Evolutionary conservation across 2,888 invertebrate genomes (phyloP).

Genomic region (Osmoderma eremita): DNA sequence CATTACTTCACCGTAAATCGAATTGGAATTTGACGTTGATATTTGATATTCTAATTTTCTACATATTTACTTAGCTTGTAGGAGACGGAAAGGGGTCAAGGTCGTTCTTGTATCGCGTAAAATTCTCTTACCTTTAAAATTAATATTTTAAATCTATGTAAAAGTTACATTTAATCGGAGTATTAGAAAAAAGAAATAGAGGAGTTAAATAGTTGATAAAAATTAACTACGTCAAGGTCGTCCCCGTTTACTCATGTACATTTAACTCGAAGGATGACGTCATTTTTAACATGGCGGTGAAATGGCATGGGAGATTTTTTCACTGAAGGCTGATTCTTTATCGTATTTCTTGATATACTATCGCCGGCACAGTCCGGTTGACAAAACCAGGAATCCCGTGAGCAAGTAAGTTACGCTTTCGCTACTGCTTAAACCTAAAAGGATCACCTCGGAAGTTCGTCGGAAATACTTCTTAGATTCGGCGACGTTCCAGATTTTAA

Average conservation of each 20-base stretch:
- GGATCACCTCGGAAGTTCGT: not conserved
- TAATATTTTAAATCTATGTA: too few species aligned
- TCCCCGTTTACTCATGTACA: constrained; percentile 23
- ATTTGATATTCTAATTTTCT: too few species aligned
- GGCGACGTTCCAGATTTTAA: constrained; percentile 13
- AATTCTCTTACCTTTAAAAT: too few species aligned
- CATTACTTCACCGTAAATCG: too few species aligned
- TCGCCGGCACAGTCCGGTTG: not conserved
- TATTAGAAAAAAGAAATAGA: too few species aligned
- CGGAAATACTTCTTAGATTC: not conserved
- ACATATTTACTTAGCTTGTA: too few species aligned
- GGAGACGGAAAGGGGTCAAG: too few species aligned
- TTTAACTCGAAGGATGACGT: constrained; percentile 41
- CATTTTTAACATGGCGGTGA: constrained; percentile 46
- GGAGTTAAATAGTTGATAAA: too few species aligned
- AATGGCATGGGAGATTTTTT: constrained; percentile 36
- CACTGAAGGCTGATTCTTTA: constrained; percentile 6
- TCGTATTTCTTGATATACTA: constrained; percentile 1
- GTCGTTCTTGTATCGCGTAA: too few species aligned
- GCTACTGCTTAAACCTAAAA: not conserved
- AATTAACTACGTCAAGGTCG: constrained; percentile 42
- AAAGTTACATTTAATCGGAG: too few species aligned
- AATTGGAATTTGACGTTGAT: too few species aligned
- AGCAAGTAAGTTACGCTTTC: constrained; percentile 6
- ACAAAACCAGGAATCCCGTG: not conserved